Percentiles rank a stretch among this genome's conserved stretches.
These are phyloP conservation scores for Belgica antarctica DNA, from an alignment of 2,888 invertebrate genomes.

Conservation along the genomic window DNA sequence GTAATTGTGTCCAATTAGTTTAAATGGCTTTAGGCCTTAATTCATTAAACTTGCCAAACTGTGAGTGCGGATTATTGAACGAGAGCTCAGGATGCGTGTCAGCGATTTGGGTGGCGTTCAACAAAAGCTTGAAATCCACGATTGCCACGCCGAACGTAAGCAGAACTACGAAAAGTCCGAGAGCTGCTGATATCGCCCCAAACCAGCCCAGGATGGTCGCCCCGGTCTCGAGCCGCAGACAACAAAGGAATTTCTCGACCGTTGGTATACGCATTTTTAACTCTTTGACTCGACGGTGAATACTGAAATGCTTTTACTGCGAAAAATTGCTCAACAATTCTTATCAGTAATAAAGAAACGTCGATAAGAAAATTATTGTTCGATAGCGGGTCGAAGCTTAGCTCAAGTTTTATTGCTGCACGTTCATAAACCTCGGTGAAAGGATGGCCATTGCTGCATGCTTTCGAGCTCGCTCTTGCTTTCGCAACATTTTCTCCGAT, in stretches of 20 bases:
- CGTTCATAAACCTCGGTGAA: too few species aligned
- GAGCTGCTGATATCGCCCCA: background rate
- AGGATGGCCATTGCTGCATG: background rate
- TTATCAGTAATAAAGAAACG: too few species aligned
- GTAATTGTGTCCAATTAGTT: background rate
- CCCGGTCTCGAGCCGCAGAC: background rate
- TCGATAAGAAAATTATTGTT: too few species aligned
- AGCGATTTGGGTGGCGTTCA: background rate
- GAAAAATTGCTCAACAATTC: background rate
- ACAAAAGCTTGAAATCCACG: background rate
- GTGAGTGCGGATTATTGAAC: too few species aligned
- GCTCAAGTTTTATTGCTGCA: too few species aligned
- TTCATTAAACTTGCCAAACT: too few species aligned
- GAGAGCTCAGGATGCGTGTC: background rate
- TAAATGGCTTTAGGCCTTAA: too few species aligned
- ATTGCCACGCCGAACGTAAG: background rate
- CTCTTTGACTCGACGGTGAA: background rate
- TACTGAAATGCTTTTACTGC: background rate
- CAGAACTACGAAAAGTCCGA: background rate
- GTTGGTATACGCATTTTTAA: background rate
- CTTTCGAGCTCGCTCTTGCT: background rate
- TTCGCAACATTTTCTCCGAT: background rate
- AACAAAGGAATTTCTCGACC: slow-evolving; percentile 1
- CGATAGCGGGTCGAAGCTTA: too few species aligned
- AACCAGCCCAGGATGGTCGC: background rate